Evolutionary conservation across 2,888 invertebrate genomes (phyloP).

Genomic region (Spisula solida): DNA sequence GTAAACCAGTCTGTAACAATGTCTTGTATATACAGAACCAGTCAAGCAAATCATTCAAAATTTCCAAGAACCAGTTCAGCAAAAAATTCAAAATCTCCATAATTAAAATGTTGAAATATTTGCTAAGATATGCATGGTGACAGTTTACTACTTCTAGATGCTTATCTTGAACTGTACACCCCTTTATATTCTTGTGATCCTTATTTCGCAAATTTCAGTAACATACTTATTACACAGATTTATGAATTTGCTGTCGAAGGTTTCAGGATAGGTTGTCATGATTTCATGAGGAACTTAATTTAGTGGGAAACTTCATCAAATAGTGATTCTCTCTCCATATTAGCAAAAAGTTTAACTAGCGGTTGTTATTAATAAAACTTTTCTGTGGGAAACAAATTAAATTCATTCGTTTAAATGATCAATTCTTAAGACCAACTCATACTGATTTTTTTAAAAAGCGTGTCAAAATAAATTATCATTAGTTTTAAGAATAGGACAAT

Average conservation of each 20-base stretch:
- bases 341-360: background rate
- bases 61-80: background rate
- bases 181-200: background rate
- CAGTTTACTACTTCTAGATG: background rate
- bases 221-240: too few species aligned
- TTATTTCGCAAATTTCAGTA: background rate
- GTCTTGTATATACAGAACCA: background rate
- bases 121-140: background rate
- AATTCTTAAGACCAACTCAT: too few species aligned
- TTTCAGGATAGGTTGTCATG: too few species aligned
- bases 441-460: too few species aligned
- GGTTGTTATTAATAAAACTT: background rate
- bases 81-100: background rate
- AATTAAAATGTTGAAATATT: background rate
- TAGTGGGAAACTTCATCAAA: too few species aligned
- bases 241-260: too few species aligned
- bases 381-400: background rate
- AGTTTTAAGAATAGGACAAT: too few species aligned
- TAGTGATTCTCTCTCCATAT: too few species aligned
- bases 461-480: too few species aligned
- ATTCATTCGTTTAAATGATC: background rate
- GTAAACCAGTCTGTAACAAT: conserved; percentile 30
- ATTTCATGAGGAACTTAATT: too few species aligned
- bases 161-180: background rate
- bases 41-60: background rate